Percentiles rank a stretch among this genome's conserved stretches.
phyloP scores from a whole-genome alignment of 2,113 vertebrate species.

The Cephalophus harveyi region DNA sequence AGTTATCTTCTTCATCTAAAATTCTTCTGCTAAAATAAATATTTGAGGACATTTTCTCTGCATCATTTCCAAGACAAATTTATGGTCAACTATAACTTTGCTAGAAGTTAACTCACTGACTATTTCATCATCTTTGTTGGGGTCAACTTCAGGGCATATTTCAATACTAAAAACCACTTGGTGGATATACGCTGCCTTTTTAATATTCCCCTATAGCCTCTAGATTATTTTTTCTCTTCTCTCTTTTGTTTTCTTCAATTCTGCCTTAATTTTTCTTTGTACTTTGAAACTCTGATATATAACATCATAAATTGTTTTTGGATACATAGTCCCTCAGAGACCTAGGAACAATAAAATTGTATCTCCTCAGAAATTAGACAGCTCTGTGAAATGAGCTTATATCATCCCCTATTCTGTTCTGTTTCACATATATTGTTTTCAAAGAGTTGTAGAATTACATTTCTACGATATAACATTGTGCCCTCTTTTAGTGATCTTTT shows the following conservation, averaged over 20 bases:
- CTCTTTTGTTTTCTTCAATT: conserved; percentile 24
- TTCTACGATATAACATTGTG: not conserved
- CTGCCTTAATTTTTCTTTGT: conserved; percentile 27
- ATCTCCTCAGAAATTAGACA: not conserved
- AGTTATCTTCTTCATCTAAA: conserved; percentile 1
- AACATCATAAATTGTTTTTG: not conserved
- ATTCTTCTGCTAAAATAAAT: not conserved
- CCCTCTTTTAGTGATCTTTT: not conserved
- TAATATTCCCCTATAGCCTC: not conserved
- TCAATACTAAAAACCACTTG: not conserved
- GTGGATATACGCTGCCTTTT: not conserved
- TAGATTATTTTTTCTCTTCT: not conserved
- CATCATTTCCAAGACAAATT: not conserved
- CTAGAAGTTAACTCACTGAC: not conserved
- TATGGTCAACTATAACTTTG: not conserved
- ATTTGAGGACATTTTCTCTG: conserved; percentile 21
- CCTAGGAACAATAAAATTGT: not conserved
- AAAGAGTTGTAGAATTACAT: not conserved
- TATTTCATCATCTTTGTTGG: not conserved
- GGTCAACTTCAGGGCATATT: not conserved
- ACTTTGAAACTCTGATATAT: conserved; percentile 15
- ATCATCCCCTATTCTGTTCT: not conserved
- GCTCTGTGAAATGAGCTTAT: not conserved
- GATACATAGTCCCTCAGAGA: not conserved
- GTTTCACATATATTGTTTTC: conserved; percentile 20